Conservation (phyloP, 2,888 invertebrate species). For the Tinea pellionella region DNA sequence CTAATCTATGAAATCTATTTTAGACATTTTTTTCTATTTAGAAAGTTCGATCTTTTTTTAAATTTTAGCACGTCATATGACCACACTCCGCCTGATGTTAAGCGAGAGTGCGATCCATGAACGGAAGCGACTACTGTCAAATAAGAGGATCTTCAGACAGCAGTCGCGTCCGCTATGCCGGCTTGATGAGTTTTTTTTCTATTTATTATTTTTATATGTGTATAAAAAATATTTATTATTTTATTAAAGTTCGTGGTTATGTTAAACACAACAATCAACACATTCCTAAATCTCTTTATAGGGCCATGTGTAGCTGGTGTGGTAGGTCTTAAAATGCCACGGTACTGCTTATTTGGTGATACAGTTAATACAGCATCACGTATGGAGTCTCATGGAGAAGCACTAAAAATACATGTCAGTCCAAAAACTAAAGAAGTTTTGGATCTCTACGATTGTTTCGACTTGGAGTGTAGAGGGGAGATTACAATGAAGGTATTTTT, state of each 20-base stretch:
- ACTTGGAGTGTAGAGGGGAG: conserved; percentile 85
- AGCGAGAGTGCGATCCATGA: too few species aligned
- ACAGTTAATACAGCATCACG: conserved; percentile 92
- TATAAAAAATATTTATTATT: too few species aligned
- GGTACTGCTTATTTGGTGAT: conserved; percentile 93
- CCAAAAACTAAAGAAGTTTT: conserved; percentile 87
- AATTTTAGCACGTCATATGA: too few species aligned
- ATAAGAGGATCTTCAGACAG: too few species aligned
- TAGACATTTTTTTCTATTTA: too few species aligned
- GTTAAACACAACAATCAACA: neutral
- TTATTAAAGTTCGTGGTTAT: neutral
- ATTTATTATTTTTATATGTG: too few species aligned
- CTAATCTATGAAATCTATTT: too few species aligned
- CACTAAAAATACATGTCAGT: conserved; percentile 92
- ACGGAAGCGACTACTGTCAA: too few species aligned
- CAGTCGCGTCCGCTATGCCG: too few species aligned
- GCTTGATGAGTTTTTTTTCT: too few species aligned
- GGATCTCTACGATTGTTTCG: conserved; percentile 87
- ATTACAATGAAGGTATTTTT: conserved; percentile 89
- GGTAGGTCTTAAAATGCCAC: conserved; percentile 93
- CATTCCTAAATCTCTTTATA: conserved; percentile 24
- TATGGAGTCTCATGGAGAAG: conserved; percentile 92
- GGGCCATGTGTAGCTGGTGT: conserved; percentile 89
- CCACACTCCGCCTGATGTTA: too few species aligned
- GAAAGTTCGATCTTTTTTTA: too few species aligned